Conservation (phyloP, 1,140 invertebrate species). For the Cotesia vestalis region DNA sequence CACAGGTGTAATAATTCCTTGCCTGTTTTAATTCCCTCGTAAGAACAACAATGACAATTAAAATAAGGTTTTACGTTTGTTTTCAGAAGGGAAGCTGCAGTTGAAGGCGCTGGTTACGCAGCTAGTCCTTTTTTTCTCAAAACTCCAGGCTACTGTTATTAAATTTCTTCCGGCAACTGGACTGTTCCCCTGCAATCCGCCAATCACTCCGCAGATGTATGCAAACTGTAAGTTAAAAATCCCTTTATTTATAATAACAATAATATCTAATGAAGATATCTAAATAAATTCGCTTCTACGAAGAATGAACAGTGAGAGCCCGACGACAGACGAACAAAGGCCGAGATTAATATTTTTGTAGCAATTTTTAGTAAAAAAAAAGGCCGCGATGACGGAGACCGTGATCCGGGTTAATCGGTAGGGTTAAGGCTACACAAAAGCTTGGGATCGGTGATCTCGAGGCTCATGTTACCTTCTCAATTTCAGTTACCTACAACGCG, state of each 20-base stretch:
- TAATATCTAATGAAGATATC: no score
- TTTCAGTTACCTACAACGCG: slow-evolving; percentile 63
- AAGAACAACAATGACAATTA: not conserved
- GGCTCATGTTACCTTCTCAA: slow-evolving; percentile 43
- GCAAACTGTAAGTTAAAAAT: slow-evolving; percentile 56
- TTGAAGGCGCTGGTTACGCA: slow-evolving; percentile 55
- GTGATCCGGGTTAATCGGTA: slow-evolving; percentile 23
- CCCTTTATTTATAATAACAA: slow-evolving; percentile 27
- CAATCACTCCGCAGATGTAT: slow-evolving; percentile 57
- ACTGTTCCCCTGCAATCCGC: slow-evolving; percentile 61
- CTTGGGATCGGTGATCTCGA: slow-evolving; percentile 17
- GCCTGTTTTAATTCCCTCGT: no score
- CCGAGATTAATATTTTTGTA: not conserved
- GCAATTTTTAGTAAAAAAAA: slow-evolving; percentile 6
- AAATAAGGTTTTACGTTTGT: slow-evolving; percentile 34
- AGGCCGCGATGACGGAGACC: slow-evolving; percentile 16
- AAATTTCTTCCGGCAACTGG: slow-evolving; percentile 52
- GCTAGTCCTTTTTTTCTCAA: slow-evolving; percentile 60
- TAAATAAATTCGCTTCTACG: no score
- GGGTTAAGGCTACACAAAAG: slow-evolving; percentile 32
- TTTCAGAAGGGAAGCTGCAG: slow-evolving; percentile 54
- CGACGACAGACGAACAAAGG: slow-evolving; percentile 11
- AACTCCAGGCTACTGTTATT: slow-evolving; percentile 57
- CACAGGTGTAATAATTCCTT: no score
- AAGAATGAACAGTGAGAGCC: no score